These are phyloP conservation scores for Poecilia latipinna DNA, from an alignment of 2,113 vertebrate genomes.

Conservation along the genomic window DNA sequence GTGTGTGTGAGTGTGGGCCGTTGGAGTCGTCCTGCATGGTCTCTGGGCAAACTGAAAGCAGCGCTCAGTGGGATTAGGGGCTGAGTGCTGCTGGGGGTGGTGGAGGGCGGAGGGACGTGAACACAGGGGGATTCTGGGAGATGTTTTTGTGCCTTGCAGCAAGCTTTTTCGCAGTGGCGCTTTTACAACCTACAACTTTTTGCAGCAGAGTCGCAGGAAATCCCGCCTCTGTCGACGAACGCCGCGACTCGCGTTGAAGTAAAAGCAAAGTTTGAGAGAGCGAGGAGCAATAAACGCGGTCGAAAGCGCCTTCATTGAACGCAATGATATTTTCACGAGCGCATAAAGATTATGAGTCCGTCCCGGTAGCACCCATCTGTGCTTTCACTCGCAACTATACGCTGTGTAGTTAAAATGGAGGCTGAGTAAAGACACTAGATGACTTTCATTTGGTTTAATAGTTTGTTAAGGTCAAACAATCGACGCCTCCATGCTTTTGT, in stretches of 20 bases:
- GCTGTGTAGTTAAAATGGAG: constrained; percentile 55
- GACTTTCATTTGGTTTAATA: constrained; percentile 75
- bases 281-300: constrained; percentile 75
- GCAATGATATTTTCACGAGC: constrained; percentile 84
- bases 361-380: constrained; percentile 74
- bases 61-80: constrained; percentile 92
- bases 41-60: constrained; percentile 87
- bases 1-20: constrained; percentile 48
- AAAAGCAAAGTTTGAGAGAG: constrained; percentile 68
- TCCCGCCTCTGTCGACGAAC: constrained; percentile 8
- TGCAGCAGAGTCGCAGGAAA: constrained; percentile 2
- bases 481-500: constrained; percentile 14
- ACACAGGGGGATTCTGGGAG: constrained; percentile 85
- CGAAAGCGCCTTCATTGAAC: constrained; percentile 81
- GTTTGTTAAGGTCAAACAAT: constrained; percentile 69
- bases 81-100: constrained; percentile 66
- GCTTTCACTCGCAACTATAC: constrained; percentile 55
- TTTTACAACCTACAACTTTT: background rate
- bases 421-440: constrained; percentile 30
- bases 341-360: constrained; percentile 79
- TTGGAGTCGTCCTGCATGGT: constrained; percentile 76
- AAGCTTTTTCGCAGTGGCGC: constrained; percentile 45
- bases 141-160: constrained; percentile 48
- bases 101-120: constrained; percentile 39
- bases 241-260: constrained; percentile 57